Evolutionary conservation across 37 sponge, comb jelly and placozoan species (phyloP).

Genomic region (Amphimedon queenslandica): DNA sequence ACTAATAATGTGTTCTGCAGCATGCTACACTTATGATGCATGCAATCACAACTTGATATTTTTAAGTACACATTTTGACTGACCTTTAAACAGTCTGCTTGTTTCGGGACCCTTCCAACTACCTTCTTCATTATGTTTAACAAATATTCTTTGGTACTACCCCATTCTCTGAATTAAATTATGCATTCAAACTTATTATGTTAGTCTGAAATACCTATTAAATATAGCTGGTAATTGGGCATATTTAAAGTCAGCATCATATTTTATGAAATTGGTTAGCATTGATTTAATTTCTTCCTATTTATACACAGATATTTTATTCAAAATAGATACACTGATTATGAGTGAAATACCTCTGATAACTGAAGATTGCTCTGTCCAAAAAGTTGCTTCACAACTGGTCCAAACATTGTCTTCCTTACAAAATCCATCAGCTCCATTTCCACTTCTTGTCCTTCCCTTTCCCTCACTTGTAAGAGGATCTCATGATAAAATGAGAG

Average conservation of each 20-base stretch:
- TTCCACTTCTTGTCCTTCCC: constrained; percentile 17
- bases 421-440: constrained; percentile 72
- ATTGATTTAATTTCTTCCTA: constrained; percentile 43
- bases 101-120: not conserved
- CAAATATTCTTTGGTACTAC: not conserved
- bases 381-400: constrained; percentile 66
- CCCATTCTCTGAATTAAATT: not conserved
- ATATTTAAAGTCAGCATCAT: constrained; percentile 84
- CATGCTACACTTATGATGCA: constrained; percentile 19
- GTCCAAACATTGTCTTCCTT: constrained; percentile 52
- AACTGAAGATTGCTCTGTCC: constrained; percentile 50
- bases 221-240: constrained; percentile 74
- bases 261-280: constrained; percentile 47
- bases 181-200: not conserved
- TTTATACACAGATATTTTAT: not conserved
- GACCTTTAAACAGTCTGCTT: not conserved
- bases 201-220: constrained; percentile 33
- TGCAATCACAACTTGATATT: too few species aligned
- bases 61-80: too few species aligned
- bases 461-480: not conserved
- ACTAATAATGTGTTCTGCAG: constrained; percentile 32
- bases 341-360: constrained; percentile 13
- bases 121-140: not conserved
- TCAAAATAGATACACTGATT: not conserved
- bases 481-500: not conserved